Percentiles rank a stretch among this genome's conserved stretches.
Conservation (phyloP, 2,797 vertebrate species). For the Myiotriccus ornatus region DNA sequence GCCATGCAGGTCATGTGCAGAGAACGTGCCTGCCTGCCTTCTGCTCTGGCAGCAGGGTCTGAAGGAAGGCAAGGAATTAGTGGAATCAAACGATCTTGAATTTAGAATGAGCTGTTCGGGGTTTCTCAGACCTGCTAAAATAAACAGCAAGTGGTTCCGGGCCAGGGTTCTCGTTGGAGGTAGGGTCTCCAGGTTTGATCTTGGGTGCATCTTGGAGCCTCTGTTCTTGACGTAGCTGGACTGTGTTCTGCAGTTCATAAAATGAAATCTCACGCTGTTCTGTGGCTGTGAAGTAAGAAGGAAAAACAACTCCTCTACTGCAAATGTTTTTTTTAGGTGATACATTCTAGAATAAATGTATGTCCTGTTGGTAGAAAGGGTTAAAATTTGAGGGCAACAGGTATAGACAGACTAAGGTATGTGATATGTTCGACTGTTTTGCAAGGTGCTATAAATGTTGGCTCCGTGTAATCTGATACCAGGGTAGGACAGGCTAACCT, state of each 20-base stretch:
- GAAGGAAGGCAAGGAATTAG: not conserved
- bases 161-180: not conserved
- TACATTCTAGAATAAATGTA: not conserved
- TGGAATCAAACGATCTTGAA: not conserved
- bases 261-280: rapidly evolving
- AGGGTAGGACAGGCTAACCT: conserved; percentile 62
- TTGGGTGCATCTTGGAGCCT: not conserved
- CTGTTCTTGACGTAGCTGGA: not conserved
- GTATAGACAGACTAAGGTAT: conserved; percentile 77
- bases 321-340: not conserved
- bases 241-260: rapidly evolving
- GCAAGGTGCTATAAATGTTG: conserved; percentile 77
- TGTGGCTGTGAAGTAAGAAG: not conserved
- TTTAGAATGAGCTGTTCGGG: rapidly evolving
- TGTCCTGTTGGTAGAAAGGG: conserved; percentile 9
- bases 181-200: not conserved
- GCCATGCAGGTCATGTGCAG: rapidly evolving
- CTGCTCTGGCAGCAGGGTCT: not conserved
- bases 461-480: conserved; percentile 78
- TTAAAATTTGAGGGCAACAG: conserved; percentile 71
- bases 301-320: not conserved
- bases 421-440: conserved; percentile 73
- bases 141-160: not conserved
- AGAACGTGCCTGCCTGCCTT: not conserved
- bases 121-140: not conserved